These are phyloP conservation scores for Molossus alvarezi DNA, from an alignment of 2,797 vertebrate species.

Conservation along the genomic window DNA sequence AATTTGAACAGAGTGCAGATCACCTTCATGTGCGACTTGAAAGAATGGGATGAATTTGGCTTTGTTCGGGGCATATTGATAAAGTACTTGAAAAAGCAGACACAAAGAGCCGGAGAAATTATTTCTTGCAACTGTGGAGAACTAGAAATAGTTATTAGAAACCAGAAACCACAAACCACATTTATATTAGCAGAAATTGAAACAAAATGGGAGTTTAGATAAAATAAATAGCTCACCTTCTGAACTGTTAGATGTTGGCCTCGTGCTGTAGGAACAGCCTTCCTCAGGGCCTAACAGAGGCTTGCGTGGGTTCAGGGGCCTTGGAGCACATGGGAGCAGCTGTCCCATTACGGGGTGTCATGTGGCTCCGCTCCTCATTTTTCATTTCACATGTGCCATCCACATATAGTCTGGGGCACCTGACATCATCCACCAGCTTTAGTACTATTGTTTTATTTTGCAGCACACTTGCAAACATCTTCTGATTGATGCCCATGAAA, in stretches of 20 bases:
- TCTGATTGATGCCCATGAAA: conserved; percentile 30
- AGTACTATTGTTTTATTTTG: not conserved
- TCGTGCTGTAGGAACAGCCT: not conserved
- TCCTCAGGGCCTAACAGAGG: rapidly evolving
- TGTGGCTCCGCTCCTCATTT: not conserved
- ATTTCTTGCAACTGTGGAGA: not conserved
- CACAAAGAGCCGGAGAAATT: not conserved
- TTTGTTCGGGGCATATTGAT: not conserved
- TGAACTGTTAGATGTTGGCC: not conserved
- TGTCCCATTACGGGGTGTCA: rapidly evolving
- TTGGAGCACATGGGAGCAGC: not conserved
- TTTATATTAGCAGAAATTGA: not conserved
- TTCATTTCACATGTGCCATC: not conserved
- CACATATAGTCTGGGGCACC: not conserved
- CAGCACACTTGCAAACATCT: not conserved
- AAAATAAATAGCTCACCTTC: conserved; percentile 15
- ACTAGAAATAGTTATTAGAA: conserved; percentile 25
- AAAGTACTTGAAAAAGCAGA: not conserved
- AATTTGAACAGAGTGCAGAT: not conserved
- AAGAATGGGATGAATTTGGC: not conserved
- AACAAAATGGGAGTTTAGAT: not conserved
- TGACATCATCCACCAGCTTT: not conserved
- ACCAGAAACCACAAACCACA: not conserved
- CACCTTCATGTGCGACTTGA: not conserved
- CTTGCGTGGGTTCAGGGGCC: not conserved